Evolutionary conservation across 2,113 vertebrate species (phyloP), one percentile per base, ranked within the genome.

Genomic region (Ciconia stormi): DNA sequence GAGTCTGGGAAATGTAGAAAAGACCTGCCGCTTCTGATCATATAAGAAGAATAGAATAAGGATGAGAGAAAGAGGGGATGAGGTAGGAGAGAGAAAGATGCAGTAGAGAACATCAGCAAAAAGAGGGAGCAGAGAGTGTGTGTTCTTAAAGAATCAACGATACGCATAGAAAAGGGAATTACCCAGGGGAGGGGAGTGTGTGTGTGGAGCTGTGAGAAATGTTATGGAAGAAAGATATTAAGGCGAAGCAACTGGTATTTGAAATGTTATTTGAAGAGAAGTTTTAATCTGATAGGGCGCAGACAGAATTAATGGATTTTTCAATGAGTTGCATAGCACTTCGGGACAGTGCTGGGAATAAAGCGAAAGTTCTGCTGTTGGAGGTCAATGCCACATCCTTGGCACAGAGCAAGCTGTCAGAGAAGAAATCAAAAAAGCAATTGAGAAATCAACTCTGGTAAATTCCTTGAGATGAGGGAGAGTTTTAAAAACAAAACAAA

Each of bases 161-260:
- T 50, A 61, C 30, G 7, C 55, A 62, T 11, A 67, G 89, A 61
- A 85, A 81, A 95, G 29, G 34, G 83, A 95, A 95, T 87, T 83
- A 82, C 84, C 90, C 94, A 30, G 10, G 87, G 89, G 79, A 96
- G 47, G 0, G 0, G 42, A 56, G 34, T 21, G 16, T 53, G 47
- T 71, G 32, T 17, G 49, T 32, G n/a, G n/a, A 95, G 83, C 74
- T 21, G 55, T 30, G 59, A 97, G 71, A 94, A 96, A 87, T 69
- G 27, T 82, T 92, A 73, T 58, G 63, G 76, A 95, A 96, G 80
- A 74, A 95, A 96, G 83, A 84, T 79, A 93, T 92, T 91, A 88
- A 89, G 63, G 66, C 4, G 8, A 79, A 95, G 71, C 26, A 36
- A 76, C 70, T 90, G 55, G 62, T 92, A 73, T 92, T 89, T 95